phyloP scores from a whole-genome alignment of 2,888 invertebrate species.

The Hirtodrosophila cameraria region DNA sequence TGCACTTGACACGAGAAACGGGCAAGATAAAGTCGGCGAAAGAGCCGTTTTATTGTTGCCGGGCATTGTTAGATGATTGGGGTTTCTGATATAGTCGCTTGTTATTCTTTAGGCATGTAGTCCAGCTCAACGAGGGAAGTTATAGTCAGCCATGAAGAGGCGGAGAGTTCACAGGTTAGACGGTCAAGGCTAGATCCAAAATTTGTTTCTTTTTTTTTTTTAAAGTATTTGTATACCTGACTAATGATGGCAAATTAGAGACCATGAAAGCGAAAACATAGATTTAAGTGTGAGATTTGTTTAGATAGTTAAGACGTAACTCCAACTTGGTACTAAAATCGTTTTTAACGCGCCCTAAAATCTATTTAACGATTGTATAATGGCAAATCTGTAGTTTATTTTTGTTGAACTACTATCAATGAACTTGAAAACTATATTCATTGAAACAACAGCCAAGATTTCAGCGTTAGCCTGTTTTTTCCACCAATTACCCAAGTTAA shows the following conservation, averaged over 20 bases:
- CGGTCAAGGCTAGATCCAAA: conserved; percentile 43
- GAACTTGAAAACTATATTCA: too few relatives aligned
- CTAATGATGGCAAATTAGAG: conserved; percentile 22
- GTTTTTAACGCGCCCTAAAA: too few relatives aligned
- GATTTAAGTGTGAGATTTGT: background rate
- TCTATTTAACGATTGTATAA: too few relatives aligned
- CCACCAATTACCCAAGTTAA: background rate
- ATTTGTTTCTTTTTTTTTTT: background rate
- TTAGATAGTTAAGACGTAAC: background rate
- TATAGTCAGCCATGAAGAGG: conserved; percentile 4
- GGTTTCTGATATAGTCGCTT: conserved; percentile 11
- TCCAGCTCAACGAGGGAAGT: conserved; percentile 4
- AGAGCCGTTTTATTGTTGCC: conserved; percentile 32
- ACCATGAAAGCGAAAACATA: background rate
- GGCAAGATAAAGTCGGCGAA: conserved; percentile 36
- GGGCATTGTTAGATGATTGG: conserved; percentile 31
- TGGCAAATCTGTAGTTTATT: too few relatives aligned
- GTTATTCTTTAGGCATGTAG: conserved; percentile 10
- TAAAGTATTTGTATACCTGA: background rate
- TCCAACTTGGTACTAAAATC: background rate
- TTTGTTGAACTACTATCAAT: too few relatives aligned
- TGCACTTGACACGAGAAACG: conserved; percentile 29
- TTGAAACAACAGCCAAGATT: too few relatives aligned
- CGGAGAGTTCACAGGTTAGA: conserved; percentile 36
- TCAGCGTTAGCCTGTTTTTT: too few relatives aligned